phyloP scores from a whole-genome alignment of 2,113 vertebrate species.

The Polypterus bichir region DNA sequence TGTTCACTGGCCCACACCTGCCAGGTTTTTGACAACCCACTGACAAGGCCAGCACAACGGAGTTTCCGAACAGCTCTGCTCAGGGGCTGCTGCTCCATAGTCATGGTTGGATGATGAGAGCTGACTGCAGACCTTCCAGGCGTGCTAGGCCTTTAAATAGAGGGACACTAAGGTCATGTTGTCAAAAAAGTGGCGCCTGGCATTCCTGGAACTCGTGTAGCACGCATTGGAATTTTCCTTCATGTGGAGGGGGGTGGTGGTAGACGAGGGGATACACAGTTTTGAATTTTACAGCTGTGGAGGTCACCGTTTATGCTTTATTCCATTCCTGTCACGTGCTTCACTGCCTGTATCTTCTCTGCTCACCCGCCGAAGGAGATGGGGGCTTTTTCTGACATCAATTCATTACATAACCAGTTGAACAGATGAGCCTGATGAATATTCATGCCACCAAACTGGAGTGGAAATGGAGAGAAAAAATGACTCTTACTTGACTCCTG shows the following conservation, averaged over 20 bases:
- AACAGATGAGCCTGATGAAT: too few species aligned
- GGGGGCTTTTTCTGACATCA: too few species aligned
- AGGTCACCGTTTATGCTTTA: neutral
- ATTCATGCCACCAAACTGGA: too few species aligned
- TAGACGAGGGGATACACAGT: constrained; percentile 23
- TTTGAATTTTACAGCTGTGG: too few species aligned
- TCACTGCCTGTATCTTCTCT: neutral
- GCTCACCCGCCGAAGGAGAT: too few species aligned
- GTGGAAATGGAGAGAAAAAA: too few species aligned
- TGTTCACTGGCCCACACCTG: constrained; percentile 51
- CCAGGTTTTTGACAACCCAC: constrained; percentile 49
- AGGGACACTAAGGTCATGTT: constrained; percentile 28
- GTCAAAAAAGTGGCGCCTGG: constrained; percentile 24
- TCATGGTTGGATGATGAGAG: neutral
- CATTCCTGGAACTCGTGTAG: constrained; percentile 25
- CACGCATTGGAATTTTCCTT: constrained; percentile 31
- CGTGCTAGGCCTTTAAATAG: constrained; percentile 41
- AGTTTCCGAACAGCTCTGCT: constrained; percentile 41
- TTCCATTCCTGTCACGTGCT: constrained; percentile 2
- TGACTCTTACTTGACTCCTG: too few species aligned
- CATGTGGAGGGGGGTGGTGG: constrained; percentile 40
- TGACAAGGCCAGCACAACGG: constrained; percentile 43
- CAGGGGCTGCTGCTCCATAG: constrained; percentile 15
- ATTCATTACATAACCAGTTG: too few species aligned
- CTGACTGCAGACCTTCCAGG: constrained; percentile 9